Percentiles rank a stretch among this genome's conserved stretches.
phyloP scores from a whole-genome alignment of 2,113 vertebrate genomes.

The Gasterosteus aculeatus region DNA sequence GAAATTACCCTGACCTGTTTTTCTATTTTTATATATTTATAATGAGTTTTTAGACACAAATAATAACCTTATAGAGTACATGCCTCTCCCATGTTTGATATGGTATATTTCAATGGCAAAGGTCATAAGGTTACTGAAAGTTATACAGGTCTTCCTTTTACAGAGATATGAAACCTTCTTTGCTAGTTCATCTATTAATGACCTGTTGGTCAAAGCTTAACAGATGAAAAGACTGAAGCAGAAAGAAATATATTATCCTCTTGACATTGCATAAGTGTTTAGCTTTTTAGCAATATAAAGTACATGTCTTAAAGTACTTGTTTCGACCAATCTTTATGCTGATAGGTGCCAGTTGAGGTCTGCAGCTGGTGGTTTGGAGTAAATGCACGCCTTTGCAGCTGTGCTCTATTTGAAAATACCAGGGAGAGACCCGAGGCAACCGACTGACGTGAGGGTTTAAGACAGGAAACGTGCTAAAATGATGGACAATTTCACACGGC shows the following conservation, averaged over 20 bases:
- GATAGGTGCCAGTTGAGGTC: constrained; percentile 41
- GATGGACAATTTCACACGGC: constrained; percentile 54
- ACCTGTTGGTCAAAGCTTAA: neutral
- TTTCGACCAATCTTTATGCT: neutral
- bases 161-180: neutral
- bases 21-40: neutral
- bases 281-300: neutral
- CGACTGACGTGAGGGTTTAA: constrained; percentile 29
- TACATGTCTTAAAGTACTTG: neutral
- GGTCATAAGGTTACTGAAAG: neutral
- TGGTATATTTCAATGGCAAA: neutral
- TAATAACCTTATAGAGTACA: neutral
- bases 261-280: neutral
- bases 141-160: neutral
- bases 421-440: constrained; percentile 54
- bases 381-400: constrained; percentile 40
- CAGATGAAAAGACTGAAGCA: neutral
- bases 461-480: constrained; percentile 48
- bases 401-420: constrained; percentile 50
- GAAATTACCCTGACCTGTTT: neutral
- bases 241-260: neutral
- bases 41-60: neutral
- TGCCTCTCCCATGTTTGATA: neutral
- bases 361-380: neutral
- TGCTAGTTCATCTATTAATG: neutral